Base-by-base conservation (phyloP, 1,140 invertebrate species). In the Cydia strobilella region DNA sequence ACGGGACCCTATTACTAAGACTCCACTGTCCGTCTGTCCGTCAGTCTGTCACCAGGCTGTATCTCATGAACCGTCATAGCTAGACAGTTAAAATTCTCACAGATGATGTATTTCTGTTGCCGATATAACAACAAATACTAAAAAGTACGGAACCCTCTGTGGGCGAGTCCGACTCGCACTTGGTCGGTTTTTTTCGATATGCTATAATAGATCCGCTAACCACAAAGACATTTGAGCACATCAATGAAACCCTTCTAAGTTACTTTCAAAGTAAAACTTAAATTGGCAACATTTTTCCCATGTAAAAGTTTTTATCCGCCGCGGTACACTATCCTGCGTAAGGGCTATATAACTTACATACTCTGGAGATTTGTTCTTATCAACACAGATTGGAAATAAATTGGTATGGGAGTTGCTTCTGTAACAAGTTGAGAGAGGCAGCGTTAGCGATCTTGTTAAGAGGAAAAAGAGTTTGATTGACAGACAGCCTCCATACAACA, bases 331-430 rank as follows among this genome's bases (percentile, higher is more conserved):
- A 54, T 54, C 51, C 51, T 54, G n/a, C 51, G 51, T 6, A 54
- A n/a, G 23, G 65, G 23, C 2, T 39, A 10, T 72, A 42, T 78
- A 72, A 78, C 73, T 76, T 77, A 76, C 73, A 72, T 45, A 72
- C 79, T 77, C 75, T 1, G 59, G 79, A 80, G 77, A 79, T 82
- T 80, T 76, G 77, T 79, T 76, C 77, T 82, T 82, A 82, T 82
- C 73, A 76, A 62, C 74, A 71, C 72, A 77, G 78, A 82, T 82
- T 82, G 80, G 79, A 80, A 77, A 82, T 78, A 82, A 82, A 82
- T 82, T 82, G 79, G 77, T 76, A 6, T 20, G 80, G 75, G 80
- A 76, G 66, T 71, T 66, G 31, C 13, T 25, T 35, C 5, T 63
- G 76, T 48, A 12, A 18, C n/a, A 35, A 63, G 48, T 12, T n/a